A percentile compares a stretch with the other conserved stretches of the same genome.
These are phyloP conservation scores for Brevimyrus niger DNA, from an alignment of 2,113 vertebrate genomes.

Conservation along the genomic window DNA sequence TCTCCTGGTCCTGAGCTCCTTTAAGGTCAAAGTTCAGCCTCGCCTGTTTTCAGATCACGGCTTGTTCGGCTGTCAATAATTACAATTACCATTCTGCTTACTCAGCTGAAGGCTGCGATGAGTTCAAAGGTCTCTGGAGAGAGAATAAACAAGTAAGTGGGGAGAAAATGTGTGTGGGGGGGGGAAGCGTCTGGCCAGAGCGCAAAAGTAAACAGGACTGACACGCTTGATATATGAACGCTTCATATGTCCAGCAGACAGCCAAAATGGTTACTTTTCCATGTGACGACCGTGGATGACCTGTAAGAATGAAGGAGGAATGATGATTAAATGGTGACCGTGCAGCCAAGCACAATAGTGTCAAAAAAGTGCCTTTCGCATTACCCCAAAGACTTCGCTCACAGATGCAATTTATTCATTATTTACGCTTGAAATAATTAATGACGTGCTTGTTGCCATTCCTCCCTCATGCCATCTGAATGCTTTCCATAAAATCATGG, in stretches of 20 bases:
- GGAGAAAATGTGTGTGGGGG: neutral
- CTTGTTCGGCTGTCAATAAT: neutral
- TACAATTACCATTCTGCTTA: neutral
- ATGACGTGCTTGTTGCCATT: neutral
- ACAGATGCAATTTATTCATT: neutral
- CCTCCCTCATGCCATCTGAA: neutral
- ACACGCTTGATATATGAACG: neutral
- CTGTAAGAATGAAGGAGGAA: neutral
- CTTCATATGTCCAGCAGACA: neutral
- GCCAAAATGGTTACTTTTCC: neutral
- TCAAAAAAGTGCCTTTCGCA: neutral
- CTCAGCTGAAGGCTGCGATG: neutral
- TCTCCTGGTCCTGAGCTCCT: neutral
- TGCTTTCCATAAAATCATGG: neutral
- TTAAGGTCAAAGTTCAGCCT: neutral
- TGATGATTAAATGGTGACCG: neutral
- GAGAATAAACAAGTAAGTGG: slow-evolving; percentile 1
- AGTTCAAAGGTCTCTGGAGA: neutral
- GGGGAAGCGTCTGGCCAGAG: neutral
- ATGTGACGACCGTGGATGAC: neutral
- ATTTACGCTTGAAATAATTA: neutral
- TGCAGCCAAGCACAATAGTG: neutral
- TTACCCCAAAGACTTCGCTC: neutral
- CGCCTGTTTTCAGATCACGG: neutral
- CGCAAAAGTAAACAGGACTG: neutral